These are phyloP conservation scores for Mythimna pallens DNA, from an alignment of 2,888 invertebrate species.

Conservation along the genomic window DNA sequence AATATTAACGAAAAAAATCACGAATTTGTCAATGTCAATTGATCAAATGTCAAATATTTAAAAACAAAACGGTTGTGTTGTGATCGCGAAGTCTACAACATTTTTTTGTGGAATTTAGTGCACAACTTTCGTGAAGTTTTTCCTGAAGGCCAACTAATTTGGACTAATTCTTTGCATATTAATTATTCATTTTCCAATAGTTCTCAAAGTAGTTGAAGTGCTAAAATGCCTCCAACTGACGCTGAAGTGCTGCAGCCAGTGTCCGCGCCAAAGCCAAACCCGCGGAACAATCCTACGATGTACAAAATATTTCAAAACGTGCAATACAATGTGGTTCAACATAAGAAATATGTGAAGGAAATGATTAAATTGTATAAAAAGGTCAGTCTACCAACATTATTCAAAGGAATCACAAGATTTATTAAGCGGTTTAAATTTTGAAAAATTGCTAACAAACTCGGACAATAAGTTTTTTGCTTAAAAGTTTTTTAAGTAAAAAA, in stretches of 20 bases:
- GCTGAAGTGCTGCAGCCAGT: constrained; percentile 70
- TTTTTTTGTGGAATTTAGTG: background rate
- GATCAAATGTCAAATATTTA: constrained; percentile 26
- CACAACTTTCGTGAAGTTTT: background rate
- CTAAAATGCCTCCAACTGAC: constrained; percentile 79
- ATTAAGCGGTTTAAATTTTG: background rate
- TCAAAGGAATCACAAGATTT: background rate
- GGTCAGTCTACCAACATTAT: constrained; percentile 80
- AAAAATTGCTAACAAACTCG: background rate
- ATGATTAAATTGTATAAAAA: constrained; percentile 91
- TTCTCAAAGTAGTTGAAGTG: background rate
- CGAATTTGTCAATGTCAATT: background rate
- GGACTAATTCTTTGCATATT: background rate
- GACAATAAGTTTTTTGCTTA: too few relatives aligned
- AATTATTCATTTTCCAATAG: background rate
- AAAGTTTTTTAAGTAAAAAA: too few relatives aligned
- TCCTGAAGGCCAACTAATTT: background rate
- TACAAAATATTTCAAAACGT: constrained; percentile 92
- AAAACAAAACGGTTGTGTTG: constrained; percentile 54
- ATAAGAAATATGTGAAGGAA: constrained; percentile 92
- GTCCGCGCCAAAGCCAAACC: constrained; percentile 78
- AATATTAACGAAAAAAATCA: too few relatives aligned
- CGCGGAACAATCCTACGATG: constrained; percentile 84
- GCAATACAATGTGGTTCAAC: constrained; percentile 92
- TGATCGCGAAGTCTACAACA: background rate